Percentiles rank a stretch among this genome's conserved stretches.
These are phyloP conservation scores for Neopipo cinnamomea DNA, from an alignment of 2,113 vertebrate species.

Conservation along the genomic window DNA sequence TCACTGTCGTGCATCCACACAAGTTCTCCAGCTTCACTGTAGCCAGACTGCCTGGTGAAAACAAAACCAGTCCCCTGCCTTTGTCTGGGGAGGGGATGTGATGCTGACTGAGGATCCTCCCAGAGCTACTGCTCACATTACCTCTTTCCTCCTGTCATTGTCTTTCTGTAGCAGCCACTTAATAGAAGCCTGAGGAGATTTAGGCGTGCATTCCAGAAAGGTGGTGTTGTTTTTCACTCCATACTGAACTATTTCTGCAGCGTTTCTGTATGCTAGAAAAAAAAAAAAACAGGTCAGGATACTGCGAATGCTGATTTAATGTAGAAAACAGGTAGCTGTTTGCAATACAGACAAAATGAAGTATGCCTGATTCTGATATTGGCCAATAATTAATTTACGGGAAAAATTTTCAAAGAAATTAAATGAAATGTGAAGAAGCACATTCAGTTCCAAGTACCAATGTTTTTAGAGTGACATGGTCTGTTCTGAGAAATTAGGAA, in stretches of 20 bases:
- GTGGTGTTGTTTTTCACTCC: conserved; percentile 97
- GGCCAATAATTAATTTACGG: neutral
- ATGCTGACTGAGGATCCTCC: neutral
- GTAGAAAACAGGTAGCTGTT: neutral
- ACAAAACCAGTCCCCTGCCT: fast-evolving
- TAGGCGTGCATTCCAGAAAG: conserved; percentile 93
- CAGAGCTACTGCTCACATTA: neutral
- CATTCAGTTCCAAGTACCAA: neutral
- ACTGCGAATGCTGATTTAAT: neutral
- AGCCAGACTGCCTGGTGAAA: neutral
- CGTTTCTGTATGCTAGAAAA: conserved; percentile 89
- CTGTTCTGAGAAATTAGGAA: neutral
- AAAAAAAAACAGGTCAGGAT: neutral
- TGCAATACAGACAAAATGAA: neutral
- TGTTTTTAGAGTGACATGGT: neutral
- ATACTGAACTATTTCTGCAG: conserved; percentile 91
- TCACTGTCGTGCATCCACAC: neutral
- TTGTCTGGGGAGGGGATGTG: neutral
- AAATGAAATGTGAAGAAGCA: neutral
- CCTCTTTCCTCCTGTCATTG: conserved; percentile 97
- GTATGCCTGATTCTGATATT: neutral
- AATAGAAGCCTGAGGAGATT: conserved; percentile 91
- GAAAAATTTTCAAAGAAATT: neutral
- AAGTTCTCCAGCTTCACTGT: neutral
- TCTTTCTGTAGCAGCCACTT: conserved; percentile 95